Base-by-base conservation (phyloP, 23 tunicate genomes). In the Ciona savignyi region DNA sequence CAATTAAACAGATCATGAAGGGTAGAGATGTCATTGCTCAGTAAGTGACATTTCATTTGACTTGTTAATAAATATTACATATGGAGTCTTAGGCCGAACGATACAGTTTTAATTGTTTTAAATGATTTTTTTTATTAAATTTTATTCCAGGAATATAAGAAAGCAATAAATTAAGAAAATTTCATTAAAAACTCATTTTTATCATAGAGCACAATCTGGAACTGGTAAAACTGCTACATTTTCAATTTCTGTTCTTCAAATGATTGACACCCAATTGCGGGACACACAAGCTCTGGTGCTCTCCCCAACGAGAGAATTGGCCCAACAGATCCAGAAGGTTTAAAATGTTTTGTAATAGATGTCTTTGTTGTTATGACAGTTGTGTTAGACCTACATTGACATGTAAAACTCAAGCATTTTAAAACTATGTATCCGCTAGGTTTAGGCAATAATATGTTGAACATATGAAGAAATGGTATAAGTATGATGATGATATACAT, bases 171-270 rank as follows among this genome's bases (percentile, higher is more conserved):
- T n/a, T n/a, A n/a, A n/a, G n/a, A n/a, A n/a, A n/a, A n/a, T n/a
- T n/a, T n/a, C n/a, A n/a, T 42, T 15, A 42, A 63, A 9, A 63
- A 9, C 28, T 63, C 4, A 11, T 63, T 11, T 63, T 68, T 15
- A n/a, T 75, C 33, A 29, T 65, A 91, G 97, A 34, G 95, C 99
- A 2, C 99, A 94, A 67, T 94, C 99, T 25, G 98, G 98, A 21
- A 93, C 98, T 60, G 98, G 98, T 63, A 93, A 93, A 62, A 93
- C 98, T n/a, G 99, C 99, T 42, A 94, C 99, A 0, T 94, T 94
- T 67, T 87, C 99, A 29, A 94, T 94, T 48, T 85, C 99, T 24
- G 74, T 67, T n/a, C 85, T 94, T n/a, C 99, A 94, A 71, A 79
- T 94, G 95, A 87, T 94, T 51, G 99, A 94, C 82, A 94, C 99